Percentiles rank a stretch among this genome's conserved stretches.
phyloP scores from a whole-genome alignment of 2,113 vertebrate species.

The Ivindomyrus marchei region DNA sequence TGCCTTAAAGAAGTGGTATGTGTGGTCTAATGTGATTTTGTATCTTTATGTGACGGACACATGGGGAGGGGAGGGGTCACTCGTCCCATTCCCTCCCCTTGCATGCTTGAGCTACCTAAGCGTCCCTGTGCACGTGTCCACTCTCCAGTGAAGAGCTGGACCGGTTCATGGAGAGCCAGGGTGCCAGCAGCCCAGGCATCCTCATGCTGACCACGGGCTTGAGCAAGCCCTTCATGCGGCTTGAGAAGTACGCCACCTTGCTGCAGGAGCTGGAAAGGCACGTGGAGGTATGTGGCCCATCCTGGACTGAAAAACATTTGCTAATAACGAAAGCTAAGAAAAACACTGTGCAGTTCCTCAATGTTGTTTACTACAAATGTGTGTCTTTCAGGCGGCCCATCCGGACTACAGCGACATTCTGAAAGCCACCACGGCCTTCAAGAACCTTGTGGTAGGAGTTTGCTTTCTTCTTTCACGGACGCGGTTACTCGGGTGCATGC shows the following conservation, averaged over 20 bases:
- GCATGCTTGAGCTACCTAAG: not conserved
- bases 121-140: not conserved
- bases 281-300: slow-evolving; percentile 70
- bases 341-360: not conserved
- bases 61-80: not conserved
- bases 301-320: no score
- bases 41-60: not conserved
- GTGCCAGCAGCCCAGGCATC: slow-evolving; percentile 75
- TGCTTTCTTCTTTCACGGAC: not conserved
- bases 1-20: not conserved
- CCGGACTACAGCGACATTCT: slow-evolving; percentile 86
- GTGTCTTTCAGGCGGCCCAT: slow-evolving; percentile 74
- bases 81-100: not conserved
- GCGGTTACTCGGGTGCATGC: not conserved
- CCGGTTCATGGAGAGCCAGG: slow-evolving; percentile 94
- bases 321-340: no score
- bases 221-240: slow-evolving; percentile 93
- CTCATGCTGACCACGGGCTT: slow-evolving; percentile 89
- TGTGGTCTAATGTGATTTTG: not conserved
- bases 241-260: slow-evolving; percentile 89
- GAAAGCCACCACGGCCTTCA: slow-evolving; percentile 78
- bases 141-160: slow-evolving; percentile 79
- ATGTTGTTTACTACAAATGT: not conserved
- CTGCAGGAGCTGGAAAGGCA: slow-evolving; percentile 93
- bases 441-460: slow-evolving; percentile 82